Evolutionary conservation across 2,888 invertebrate species (phyloP).

Genomic region (Spodoptera exigua): DNA sequence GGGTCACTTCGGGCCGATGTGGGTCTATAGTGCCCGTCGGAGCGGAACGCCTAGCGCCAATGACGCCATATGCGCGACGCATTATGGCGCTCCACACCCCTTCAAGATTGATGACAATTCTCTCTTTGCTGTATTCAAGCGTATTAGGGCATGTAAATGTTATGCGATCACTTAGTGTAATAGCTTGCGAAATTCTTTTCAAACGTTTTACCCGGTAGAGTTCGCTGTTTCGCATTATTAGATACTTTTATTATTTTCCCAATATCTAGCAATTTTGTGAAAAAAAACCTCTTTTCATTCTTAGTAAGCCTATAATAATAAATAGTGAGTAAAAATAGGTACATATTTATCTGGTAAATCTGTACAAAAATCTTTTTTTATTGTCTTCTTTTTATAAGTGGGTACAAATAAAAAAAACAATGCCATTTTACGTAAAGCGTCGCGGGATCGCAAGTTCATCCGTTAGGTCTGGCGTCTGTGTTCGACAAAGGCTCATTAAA

Average conservation of each 20-base stretch:
- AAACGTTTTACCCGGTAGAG: slow-evolving; percentile 22
- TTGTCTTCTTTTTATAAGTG: too few relatives aligned
- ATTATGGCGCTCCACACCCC: slow-evolving; percentile 82
- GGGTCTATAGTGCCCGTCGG: slow-evolving; percentile 73
- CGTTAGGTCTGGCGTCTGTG: slow-evolving; percentile 39
- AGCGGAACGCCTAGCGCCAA: slow-evolving; percentile 75
- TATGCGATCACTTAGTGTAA: slow-evolving; percentile 85
- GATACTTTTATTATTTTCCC: too few relatives aligned
- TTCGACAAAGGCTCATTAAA: slow-evolving; percentile 71
- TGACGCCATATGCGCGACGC: slow-evolving; percentile 85
- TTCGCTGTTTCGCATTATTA: neutral
- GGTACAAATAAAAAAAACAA: neutral
- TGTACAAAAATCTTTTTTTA: too few relatives aligned
- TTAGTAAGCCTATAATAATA: too few relatives aligned
- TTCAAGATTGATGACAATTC: slow-evolving; percentile 86
- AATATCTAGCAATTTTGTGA: too few relatives aligned
- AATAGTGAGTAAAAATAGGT: too few relatives aligned
- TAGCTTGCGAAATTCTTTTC: slow-evolving; percentile 75
- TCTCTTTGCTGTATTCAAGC: slow-evolving; percentile 79
- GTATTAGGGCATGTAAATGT: slow-evolving; percentile 88
- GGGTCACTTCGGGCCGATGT: slow-evolving; percentile 71
- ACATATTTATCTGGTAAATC: too few relatives aligned
- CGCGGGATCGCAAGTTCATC: slow-evolving; percentile 26
- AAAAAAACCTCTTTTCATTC: too few relatives aligned
- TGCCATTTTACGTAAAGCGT: slow-evolving; percentile 17